Evolutionary conservation across 2,888 invertebrate genomes (phyloP).

Genomic region (Sinohyriopsis cumingii): DNA sequence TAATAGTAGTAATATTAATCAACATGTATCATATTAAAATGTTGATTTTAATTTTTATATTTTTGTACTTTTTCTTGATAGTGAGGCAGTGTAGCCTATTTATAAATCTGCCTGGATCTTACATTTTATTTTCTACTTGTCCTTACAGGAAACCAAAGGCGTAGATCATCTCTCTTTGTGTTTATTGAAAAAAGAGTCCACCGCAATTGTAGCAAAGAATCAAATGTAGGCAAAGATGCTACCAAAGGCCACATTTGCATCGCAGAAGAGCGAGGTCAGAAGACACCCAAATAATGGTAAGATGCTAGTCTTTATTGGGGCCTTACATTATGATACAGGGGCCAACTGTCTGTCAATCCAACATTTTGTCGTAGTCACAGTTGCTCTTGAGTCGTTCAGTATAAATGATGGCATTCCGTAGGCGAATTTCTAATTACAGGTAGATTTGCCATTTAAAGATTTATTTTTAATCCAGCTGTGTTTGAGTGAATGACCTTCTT

Average conservation of each 20-base stretch:
- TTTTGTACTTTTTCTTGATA: background rate
- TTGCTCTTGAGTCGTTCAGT: too few species aligned
- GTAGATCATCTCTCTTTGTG: constrained; percentile 57
- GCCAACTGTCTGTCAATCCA: background rate
- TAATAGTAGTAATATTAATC: too few species aligned
- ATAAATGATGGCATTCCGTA: too few species aligned
- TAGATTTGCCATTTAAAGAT: too few species aligned
- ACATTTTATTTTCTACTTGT: constrained; percentile 5
- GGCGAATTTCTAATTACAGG: too few species aligned
- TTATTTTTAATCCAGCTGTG: too few species aligned
- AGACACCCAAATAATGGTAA: constrained; percentile 39
- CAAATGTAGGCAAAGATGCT: constrained; percentile 42
- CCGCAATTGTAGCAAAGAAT: constrained; percentile 40
- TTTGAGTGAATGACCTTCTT: too few species aligned
- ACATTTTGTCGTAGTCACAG: too few species aligned
- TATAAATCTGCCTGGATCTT: background rate
- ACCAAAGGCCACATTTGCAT: constrained; percentile 58
- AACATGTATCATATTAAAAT: too few species aligned
- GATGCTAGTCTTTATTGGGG: constrained; percentile 12
- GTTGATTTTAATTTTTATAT: background rate
- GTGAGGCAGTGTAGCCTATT: background rate
- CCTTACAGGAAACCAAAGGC: constrained; percentile 41
- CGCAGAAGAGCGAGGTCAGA: constrained; percentile 51
- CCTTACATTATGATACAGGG: background rate
- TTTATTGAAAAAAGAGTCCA: constrained; percentile 60